Evolutionary conservation across 2,113 vertebrate species (phyloP), one percentile per base, ranked within the genome.

Genomic region (Empidonax alnorum): DNA sequence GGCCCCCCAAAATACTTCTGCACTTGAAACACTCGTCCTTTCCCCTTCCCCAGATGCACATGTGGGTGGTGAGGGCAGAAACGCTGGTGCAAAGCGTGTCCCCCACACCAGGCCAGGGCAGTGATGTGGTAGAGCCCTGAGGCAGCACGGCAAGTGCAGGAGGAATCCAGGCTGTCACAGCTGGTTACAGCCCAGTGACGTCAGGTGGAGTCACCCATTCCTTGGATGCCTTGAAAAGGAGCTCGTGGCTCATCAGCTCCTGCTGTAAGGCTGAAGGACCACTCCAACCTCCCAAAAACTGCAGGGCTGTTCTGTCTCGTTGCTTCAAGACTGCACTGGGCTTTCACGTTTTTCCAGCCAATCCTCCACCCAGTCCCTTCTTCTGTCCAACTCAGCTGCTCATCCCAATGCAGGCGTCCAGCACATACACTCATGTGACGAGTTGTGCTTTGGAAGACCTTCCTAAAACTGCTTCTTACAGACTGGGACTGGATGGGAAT

Each of bases 61-160:
- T 61, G 42, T 67, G 87, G 61, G 27, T 3, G 5, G 21, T 12
- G 47, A 87, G 9, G 7, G 30, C 39, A 52, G 84, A 63, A 94
- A 71, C 3, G 1, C 18, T 0, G 6, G 46, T 19, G 8, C 44
- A 44, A 59, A 63, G 31, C 0, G 0, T 0, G 1, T 79, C 23
- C 28, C 62, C 23, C 31, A n/a, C 16, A 9, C 12, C 53, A 69
- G 42, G 35, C 79, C 62, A 58, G 27, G 6, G 1, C 53, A 12
- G 10, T 30, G 44, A 20, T 30, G 46, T 12, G 53, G 42, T 68
- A 77, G 72, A 58, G 73, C 67, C 69, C 41, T 28, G 41, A 87
- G 91, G 77, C 27, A 9, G 23, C 66, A 47, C 0, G 0, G 62
- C 33, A 55, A 82, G 62, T 4, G 1, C 61, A 39, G 65, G 44